Evolutionary conservation across 2,113 vertebrate species (phyloP), one percentile per base, ranked within the genome.

Genomic region (Origma solitaria): DNA sequence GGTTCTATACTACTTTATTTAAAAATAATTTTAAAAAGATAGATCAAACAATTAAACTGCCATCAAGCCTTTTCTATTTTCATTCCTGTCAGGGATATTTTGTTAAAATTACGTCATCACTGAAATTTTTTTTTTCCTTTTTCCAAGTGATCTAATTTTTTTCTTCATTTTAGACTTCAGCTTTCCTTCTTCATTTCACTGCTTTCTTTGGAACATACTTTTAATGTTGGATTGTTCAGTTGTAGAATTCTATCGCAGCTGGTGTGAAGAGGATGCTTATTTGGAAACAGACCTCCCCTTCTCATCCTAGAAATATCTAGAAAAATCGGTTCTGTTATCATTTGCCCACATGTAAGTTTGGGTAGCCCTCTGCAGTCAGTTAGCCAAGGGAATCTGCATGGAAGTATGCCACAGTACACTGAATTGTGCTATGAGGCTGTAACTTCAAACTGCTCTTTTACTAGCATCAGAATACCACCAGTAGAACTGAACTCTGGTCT

Each of bases 71-170:
- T 82, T 94, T 93, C 56, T 92, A 64, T 86, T 85, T 86, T 91
- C 64, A 93, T 93, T 96, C 75, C 25, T 94, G 35, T 66, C 44
- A 82, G 81, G 31, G 42, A 6, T 96, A 61, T 94, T 95, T 75
- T 84, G n/a, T 95, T 82, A 45, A 31, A 86, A 79, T 97, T 95
- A 86, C 88, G 58, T 95, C 90, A 89, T 77, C 62, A 69, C 57
- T 93, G 91, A 37, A 86, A 40, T 23, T 30, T 35, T 73, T 79
- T 44, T 60, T 64, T n/a, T 12, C 22, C 17, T 76, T 92, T 82
- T 60, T 87, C 65, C 31, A 78, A 90, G 68, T 33, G 11, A 61
- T 87, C 58, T 7, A 68, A 57, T 84, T 15, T 86, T 88, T 57
- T 57, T 76, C 31, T 90, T 94, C 11, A 5, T 81, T 86, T 86